Evolutionary conservation across 2,113 vertebrate genomes (phyloP).

Genomic region (Dicerorhinus sumatrensis): DNA sequence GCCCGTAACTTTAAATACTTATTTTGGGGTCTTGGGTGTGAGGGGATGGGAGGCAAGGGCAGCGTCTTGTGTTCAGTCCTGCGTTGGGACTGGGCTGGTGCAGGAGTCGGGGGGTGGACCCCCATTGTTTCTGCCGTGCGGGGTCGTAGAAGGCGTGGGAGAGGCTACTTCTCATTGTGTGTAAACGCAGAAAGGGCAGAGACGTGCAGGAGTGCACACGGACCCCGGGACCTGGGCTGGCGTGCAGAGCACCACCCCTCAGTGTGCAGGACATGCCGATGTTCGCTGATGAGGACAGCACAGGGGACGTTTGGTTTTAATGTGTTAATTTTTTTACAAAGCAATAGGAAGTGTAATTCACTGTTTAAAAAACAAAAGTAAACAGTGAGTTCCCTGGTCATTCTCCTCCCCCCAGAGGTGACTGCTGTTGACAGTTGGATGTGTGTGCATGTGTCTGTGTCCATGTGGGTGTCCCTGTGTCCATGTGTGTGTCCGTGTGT

Average conservation of each 20-base stretch:
- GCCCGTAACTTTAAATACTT: neutral
- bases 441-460: neutral
- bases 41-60: neutral
- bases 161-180: neutral
- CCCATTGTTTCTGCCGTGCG: neutral
- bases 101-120: too few relatives aligned
- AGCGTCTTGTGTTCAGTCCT: neutral
- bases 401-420: fast-evolving
- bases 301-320: neutral
- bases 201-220: neutral
- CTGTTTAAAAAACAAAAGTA: neutral
- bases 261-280: neutral
- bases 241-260: neutral
- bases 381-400: neutral
- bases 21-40: neutral
- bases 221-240: neutral
- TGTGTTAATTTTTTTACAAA: neutral
- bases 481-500: neutral
- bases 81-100: neutral
- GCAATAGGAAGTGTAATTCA: fast-evolving
- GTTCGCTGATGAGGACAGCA: too few relatives aligned
- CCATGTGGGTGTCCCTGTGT: neutral
- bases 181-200: neutral
- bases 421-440: too few relatives aligned
- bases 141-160: neutral